Evolutionary conservation across 2,797 vertebrate species (phyloP), one percentile per base, ranked within the genome.

Genomic region (Pagetopsis macropterus): DNA sequence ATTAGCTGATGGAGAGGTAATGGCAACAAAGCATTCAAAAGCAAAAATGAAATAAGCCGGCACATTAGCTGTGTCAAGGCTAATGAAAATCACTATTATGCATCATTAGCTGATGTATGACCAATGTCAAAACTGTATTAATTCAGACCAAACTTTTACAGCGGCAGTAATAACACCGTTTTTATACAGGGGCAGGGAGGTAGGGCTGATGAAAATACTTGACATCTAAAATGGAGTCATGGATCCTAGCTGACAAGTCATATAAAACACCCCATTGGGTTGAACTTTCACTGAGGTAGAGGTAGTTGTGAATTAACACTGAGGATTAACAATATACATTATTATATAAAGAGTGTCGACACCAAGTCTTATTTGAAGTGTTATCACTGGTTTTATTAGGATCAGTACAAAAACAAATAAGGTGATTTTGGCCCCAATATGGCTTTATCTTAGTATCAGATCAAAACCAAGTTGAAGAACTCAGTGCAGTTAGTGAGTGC

Each of bases 41-140:
- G 68, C 52, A 52, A 55, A 46, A 61, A 65, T 54, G 23, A 81
- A 81, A 79, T 79, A 73, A 83, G 70, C 55, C 60, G 61, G 51
- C 57, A 75, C 77, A 75, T 81, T 72, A 77, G 67, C 63, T 48
- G 48, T 10, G 17, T 65, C 33, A 73, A 52, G 44, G 60, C 70
- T 75, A 72, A 79, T 79, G 73, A 78, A 77, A 75, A 66, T 5
- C 48, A 31, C 58, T 27, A 65, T 70, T 57, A 70, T 68, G 13
- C 48, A 27, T 69, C 49, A 81, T 83, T 83, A 79, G 70, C n/a
- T 59, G 57, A 79, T 65, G 61, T 75, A 56, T 60, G 54, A 75
- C 48, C 50, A 59, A 83, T 72, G 49, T 52, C 12, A 62, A 79
- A 70, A 76, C 23, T 46, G 33, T 23, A 41, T 70, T 60, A 67